phyloP scores from a whole-genome alignment of 2,113 vertebrate species.

The Cettia cetti region DNA sequence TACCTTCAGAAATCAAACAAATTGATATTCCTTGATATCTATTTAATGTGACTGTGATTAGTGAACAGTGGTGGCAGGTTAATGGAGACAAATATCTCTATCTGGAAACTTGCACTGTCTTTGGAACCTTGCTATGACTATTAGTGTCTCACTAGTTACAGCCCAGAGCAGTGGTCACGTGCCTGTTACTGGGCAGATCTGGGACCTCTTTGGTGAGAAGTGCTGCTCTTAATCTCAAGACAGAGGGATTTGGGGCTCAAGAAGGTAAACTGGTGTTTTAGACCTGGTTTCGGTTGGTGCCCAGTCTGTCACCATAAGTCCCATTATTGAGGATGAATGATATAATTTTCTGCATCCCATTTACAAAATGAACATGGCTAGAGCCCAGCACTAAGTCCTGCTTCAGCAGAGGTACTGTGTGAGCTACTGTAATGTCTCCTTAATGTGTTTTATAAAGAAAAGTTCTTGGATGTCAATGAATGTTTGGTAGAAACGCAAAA shows the following conservation, averaged over 20 bases:
- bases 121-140: background rate
- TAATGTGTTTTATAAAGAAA: background rate
- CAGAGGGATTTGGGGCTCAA: background rate
- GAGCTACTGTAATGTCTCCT: background rate
- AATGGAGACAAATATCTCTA: background rate
- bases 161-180: background rate
- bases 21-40: background rate
- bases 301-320: background rate
- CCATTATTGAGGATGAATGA: background rate
- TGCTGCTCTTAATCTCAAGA: background rate
- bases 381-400: background rate
- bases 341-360: background rate
- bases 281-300: background rate
- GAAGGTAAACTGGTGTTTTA: background rate
- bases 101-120: background rate
- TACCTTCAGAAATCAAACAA: constrained; percentile 19
- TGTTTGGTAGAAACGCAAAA: background rate
- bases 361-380: background rate
- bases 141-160: background rate
- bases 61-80: background rate
- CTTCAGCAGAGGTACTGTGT: background rate
- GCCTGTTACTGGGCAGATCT: background rate
- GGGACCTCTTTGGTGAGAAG: background rate
- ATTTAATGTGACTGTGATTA: constrained; percentile 10
- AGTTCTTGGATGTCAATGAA: background rate